Evolutionary conservation across 92 coral and sea anemone genomes (phyloP), one percentile per base, ranked within the genome.

Genomic region (Hydrozoanthus gracilis): DNA sequence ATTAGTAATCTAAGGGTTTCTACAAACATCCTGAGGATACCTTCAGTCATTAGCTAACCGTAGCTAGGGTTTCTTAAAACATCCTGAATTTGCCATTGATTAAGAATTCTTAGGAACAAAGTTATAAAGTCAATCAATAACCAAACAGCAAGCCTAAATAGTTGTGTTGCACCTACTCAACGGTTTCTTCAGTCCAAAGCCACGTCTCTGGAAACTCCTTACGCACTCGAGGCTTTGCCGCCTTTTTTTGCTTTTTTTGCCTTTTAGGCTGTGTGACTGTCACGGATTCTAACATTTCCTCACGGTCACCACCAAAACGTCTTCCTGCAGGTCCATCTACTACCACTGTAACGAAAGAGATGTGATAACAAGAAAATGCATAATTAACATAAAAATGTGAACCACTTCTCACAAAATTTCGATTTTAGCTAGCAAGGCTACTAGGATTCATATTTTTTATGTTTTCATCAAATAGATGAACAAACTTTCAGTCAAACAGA

Each of bases 111-210:
- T 27, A 27, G 2, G 39, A 27, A 27, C 39, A 27, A 27, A 14
- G 68, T 62, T 6, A 11, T 14, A 5, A 11, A 27, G 39, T 27
- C 39, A 27, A 27, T 27, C 39, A 27, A 27, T 27, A 27, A 27
- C 39, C 39, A 27, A 27, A 27, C 39, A 27, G 5, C 7, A 62
- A 62, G 68, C 35, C 68, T 1, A 5, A 62, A 14, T 6, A 62
- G 5, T 11, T 27, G 39, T 20, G 7, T 12, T 14, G 17, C 15
- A 52, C 87, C 17, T 83, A 83, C 87, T 83, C 71, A 14, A 83
- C 77, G n/a, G 54, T 71, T 65, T 83, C 87, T 51, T 83, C 87
- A 0, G 87, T 83, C 87, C 87, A 83, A 11, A 83, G 58, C 87
- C 87, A 83, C 0, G 87, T 83, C 49, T 83, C 87, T 5, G 87